Base-by-base conservation (phyloP, 1,140 invertebrate genomes). In the Eumaeus atala region DNA sequence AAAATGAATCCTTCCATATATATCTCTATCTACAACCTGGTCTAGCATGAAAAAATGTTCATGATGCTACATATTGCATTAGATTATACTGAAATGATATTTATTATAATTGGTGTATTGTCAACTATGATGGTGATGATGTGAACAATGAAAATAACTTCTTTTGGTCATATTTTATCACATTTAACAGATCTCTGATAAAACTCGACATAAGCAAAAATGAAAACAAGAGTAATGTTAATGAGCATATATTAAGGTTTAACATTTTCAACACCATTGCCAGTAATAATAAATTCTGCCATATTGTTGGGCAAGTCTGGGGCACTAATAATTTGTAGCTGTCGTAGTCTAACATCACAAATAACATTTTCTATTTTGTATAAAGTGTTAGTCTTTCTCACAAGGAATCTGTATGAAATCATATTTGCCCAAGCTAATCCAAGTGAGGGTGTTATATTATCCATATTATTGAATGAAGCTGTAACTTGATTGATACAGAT, bases 351-450 rank as follows among this genome's bases (percentile, higher is more conserved):
- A 10, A 18, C 10, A 50, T 64, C 44, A 16, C 48, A 8, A 4
- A 6, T 1, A 37, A 57, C 47, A 38, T 47, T 61, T 47, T 11
- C 37, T 36, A 44, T 16, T 48, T 49, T 51, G 59, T 14, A 21
- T 52, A 10, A 51, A 36, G 56, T 49, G 51, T 55, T 17, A 40
- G 40, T 53, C 57, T 72, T 76, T 38, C 56, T 74, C n/a, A 82
- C 34, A 54, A 63, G 63, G n/a, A 84, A 44, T 50, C 80, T 70
- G 8, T 67, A 74, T 42, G 69, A 66, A 21, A 83, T 61, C 74
- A 86, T 77, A 42, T 86, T 86, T 9, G 83, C 77, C 83, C 83
- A 86, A 11, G 75, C 79, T 48, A 86, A 47, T 8, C 83, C 83
- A 54, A 86, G 58, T 36, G 72, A 72, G 8, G 83, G 80, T 40